Evolutionary conservation across 1,140 invertebrate genomes (phyloP).

Genomic region (Trichogramma pretiosum): DNA sequence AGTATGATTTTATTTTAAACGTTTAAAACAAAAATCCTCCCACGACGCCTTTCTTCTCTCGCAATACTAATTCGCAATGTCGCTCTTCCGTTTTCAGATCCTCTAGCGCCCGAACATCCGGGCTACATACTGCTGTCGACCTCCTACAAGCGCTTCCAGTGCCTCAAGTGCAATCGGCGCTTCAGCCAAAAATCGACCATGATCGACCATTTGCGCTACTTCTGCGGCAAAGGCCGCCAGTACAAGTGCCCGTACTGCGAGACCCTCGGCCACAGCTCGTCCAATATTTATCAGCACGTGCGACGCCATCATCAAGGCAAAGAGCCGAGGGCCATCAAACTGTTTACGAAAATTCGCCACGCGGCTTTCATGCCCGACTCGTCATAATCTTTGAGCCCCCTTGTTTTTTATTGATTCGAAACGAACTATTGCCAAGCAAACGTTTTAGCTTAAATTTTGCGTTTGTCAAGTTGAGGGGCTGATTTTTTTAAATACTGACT

Average conservation of each 20-base stretch:
- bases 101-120: not conserved
- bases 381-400: too few species aligned
- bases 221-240: slow-evolving; percentile 13
- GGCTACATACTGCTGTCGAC: not conserved
- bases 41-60: too few species aligned
- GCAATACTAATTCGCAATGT: too few species aligned
- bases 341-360: slow-evolving; percentile 1
- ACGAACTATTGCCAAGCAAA: too few species aligned
- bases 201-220: slow-evolving; percentile 35
- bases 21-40: too few species aligned
- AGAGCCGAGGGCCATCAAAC: not conserved
- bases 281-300: slow-evolving; percentile 22
- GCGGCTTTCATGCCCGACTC: too few species aligned
- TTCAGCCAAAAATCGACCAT: slow-evolving; percentile 12
- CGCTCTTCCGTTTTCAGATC: too few species aligned
- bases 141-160: not conserved
- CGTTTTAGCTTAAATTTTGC: too few species aligned
- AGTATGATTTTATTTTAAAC: too few species aligned
- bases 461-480: too few species aligned
- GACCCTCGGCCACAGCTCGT: slow-evolving; percentile 18
- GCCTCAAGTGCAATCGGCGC: not conserved
- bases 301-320: slow-evolving; percentile 11
- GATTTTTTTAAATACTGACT: too few species aligned
- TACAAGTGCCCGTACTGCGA: slow-evolving; percentile 17
- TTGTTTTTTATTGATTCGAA: too few species aligned